Base-by-base conservation (phyloP, 53 echinoderm and acorn worm genomes). In the Apostichopus leukothele region DNA sequence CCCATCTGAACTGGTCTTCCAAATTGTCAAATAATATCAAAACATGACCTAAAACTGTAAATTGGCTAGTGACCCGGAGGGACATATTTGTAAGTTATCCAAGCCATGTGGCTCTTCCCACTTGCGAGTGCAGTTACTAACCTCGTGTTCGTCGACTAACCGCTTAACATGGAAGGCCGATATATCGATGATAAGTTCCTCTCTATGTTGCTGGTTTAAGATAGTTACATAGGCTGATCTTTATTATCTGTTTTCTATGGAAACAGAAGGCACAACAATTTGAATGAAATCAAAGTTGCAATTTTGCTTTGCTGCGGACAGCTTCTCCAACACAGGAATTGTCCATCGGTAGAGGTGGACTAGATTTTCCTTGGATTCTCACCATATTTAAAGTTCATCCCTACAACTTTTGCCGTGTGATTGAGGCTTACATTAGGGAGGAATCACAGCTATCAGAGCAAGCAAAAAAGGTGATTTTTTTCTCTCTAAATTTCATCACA, bases 361-460 rank as follows among this genome's bases (percentile, higher is more conserved):
- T 96, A 16, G 73, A 92, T 76, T 98, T 98, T 91, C 98, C 98
- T 25, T 94, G 95, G 95, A 94, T 98, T 83, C 93, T 98, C 75
- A 89, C 88, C 27, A 92, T 98, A 9, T 98, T 98, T 83, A 87
- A 94, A 10, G 79, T 98, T n/a, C 89, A 90, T 84, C 88, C 95
- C 1, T 98, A 90, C 57, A 92, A 98, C 74, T 98, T 98, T 66
- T 90, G 94, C 67, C 94, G 94, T 73, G 98, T 98, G 10, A 89
- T 98, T 52, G 98, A 98, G 88, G 95, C 94, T 14, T 98, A 95
- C 81, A 75, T 95, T 83, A 98, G 89, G 79, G 94, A 94, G 53
- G 98, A 98, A 55, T 90, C 98, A 4, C 94, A 90, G 57, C 93
- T 98, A 13, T 93, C 98, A 10, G 93, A 95, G 81, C 95, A 98